phyloP scores from a whole-genome alignment of 92 coral and sea anemone species.

The Ricordea florida region DNA sequence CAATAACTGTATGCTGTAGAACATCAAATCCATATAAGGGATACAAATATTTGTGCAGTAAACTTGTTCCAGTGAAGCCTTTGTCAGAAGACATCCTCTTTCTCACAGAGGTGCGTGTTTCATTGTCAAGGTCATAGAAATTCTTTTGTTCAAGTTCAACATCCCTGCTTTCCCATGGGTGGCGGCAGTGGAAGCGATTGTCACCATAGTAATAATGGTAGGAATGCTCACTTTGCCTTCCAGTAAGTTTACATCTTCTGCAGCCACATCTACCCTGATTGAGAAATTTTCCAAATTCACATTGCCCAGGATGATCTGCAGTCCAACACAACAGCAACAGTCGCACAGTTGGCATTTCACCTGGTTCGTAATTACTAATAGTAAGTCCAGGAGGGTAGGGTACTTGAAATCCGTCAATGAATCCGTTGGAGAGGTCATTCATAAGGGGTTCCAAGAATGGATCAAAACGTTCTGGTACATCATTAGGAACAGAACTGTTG shows the following conservation, averaged over 20 bases:
- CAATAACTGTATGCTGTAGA: slow-evolving; percentile 32
- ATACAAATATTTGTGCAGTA: slow-evolving; percentile 59
- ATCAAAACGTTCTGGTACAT: slow-evolving; percentile 48
- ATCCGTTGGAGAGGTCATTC: slow-evolving; percentile 45
- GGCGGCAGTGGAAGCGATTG: slow-evolving; percentile 41
- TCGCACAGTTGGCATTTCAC: slow-evolving; percentile 43
- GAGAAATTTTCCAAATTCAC: slow-evolving; percentile 67
- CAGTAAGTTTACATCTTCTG: slow-evolving; percentile 61
- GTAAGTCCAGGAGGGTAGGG: slow-evolving; percentile 11
- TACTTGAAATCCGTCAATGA: slow-evolving; percentile 51
- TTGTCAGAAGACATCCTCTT: slow-evolving; percentile 51
- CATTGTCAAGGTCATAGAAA: slow-evolving; percentile 43
- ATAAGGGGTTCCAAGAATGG: slow-evolving; percentile 43
- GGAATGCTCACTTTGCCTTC: slow-evolving; percentile 56
- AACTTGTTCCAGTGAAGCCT: slow-evolving; percentile 68
- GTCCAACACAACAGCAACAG: slow-evolving; percentile 60
- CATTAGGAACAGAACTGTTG: slow-evolving; percentile 46
- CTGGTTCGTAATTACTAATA: slow-evolving; percentile 17
- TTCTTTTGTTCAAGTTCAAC: slow-evolving; percentile 18
- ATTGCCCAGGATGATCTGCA: slow-evolving; percentile 76
- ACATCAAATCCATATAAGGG: slow-evolving; percentile 56
- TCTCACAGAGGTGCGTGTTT: slow-evolving; percentile 37
- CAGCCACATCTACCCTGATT: slow-evolving; percentile 70
- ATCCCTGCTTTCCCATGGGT: slow-evolving; percentile 54
- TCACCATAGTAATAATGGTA: slow-evolving; percentile 60